phyloP scores from a whole-genome alignment of 2,797 vertebrate species.

The Cryptoprocta ferox region DNA sequence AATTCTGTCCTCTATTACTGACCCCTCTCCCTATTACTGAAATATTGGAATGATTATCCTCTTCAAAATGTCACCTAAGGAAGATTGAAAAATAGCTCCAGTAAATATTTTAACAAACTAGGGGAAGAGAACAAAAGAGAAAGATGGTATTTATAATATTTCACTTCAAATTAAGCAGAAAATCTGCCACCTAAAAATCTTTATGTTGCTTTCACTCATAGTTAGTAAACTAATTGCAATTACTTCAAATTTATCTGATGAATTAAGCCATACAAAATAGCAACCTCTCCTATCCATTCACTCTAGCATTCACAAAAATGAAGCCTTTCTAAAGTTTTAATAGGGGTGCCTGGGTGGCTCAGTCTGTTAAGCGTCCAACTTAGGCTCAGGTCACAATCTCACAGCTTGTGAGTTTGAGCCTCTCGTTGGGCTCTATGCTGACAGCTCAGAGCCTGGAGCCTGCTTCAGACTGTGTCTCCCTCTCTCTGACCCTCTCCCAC shows the following conservation, averaged over 20 bases:
- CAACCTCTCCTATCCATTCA: background rate
- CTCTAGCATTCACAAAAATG: background rate
- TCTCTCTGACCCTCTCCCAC: too few species aligned
- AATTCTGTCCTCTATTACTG: background rate
- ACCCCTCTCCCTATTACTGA: background rate
- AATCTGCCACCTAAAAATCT: background rate
- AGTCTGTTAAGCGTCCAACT: too few species aligned
- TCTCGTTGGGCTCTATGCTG: too few species aligned
- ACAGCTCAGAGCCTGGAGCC: too few species aligned
- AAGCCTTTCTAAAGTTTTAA: background rate
- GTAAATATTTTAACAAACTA: background rate
- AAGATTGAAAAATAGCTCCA: background rate
- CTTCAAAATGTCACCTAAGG: background rate
- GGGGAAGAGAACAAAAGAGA: background rate
- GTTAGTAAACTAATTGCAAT: background rate
- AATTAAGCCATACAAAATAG: background rate
- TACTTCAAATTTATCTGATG: background rate
- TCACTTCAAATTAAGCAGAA: constrained; percentile 19
- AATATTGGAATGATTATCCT: background rate
- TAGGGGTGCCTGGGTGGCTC: background rate
- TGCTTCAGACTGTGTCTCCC: too few species aligned
- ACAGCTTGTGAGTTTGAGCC: too few species aligned
- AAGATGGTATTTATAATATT: background rate
- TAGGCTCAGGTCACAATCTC: too few species aligned
- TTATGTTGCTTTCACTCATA: background rate